These are phyloP conservation scores for Neodiprion pinetum DNA, from an alignment of 1,140 invertebrate genomes.

Conservation along the genomic window DNA sequence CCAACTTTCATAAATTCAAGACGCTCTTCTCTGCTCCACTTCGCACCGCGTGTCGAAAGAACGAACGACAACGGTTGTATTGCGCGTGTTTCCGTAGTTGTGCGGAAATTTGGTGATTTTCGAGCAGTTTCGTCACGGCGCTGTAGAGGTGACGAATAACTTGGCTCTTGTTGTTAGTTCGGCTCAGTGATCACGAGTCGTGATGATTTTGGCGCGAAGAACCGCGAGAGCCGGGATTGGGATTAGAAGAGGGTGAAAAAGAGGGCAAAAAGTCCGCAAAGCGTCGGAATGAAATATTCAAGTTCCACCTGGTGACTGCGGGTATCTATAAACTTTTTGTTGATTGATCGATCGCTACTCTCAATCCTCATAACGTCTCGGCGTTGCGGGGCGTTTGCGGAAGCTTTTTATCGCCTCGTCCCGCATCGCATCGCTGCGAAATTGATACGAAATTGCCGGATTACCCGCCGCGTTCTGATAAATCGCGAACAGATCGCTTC, in stretches of 20 bases:
- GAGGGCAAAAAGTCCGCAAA: background rate
- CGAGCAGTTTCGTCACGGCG: background rate
- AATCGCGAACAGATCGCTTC: background rate
- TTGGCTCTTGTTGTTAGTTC: background rate
- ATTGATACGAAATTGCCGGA: background rate
- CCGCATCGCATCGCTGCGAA: background rate
- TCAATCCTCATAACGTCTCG: background rate
- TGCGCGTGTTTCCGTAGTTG: background rate
- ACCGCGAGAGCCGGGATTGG: background rate
- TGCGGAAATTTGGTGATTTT: background rate
- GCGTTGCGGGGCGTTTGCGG: background rate
- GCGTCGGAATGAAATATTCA: background rate
- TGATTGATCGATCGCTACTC: background rate
- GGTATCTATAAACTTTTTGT: background rate
- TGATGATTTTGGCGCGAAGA: background rate
- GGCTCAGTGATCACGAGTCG: background rate
- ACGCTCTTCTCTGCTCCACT: background rate
- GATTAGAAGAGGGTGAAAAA: too few relatives aligned
- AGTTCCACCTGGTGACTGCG: background rate
- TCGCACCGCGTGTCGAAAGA: background rate
- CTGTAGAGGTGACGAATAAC: background rate
- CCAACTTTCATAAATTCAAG: conserved; percentile 7
- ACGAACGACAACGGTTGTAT: conserved; percentile 1
- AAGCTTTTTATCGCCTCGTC: background rate
- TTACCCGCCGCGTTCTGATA: background rate